Conservation (phyloP, 2,797 vertebrate genomes). For the Alectoris magna region DNA sequence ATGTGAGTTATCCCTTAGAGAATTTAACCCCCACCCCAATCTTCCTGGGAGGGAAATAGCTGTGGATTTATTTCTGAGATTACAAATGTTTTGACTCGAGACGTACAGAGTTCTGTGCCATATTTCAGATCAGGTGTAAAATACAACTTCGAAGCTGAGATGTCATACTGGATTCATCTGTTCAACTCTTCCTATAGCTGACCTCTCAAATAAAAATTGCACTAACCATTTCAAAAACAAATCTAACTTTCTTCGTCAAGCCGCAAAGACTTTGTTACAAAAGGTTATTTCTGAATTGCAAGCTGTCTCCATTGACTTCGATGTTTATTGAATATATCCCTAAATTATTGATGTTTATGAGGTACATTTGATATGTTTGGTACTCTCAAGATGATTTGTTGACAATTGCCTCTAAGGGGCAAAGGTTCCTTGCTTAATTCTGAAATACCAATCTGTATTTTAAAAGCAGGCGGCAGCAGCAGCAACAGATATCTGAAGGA, state of each 20-base stretch:
- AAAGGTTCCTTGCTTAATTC: background rate
- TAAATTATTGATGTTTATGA: conserved; percentile 44
- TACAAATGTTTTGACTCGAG: conserved; percentile 50
- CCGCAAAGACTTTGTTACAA: conserved; percentile 54
- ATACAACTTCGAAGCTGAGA: conserved; percentile 13
- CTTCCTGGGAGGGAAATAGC: background rate
- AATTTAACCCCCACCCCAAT: background rate
- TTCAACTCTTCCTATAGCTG: conserved; percentile 66
- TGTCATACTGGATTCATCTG: conserved; percentile 54
- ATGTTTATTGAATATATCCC: background rate
- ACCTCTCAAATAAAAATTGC: conserved; percentile 79
- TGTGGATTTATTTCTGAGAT: conserved; percentile 53
- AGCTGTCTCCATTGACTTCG: conserved; percentile 25
- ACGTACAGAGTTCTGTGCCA: background rate
- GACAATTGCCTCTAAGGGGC: background rate
- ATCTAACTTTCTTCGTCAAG: conserved; percentile 55
- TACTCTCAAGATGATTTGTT: background rate
- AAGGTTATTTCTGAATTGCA: conserved; percentile 45
- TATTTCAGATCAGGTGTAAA: conserved; percentile 51
- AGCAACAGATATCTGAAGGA: background rate
- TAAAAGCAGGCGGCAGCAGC: background rate
- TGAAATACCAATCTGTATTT: background rate
- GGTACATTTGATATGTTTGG: conserved; percentile 20
- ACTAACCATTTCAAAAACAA: conserved; percentile 64
- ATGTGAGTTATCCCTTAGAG: background rate